phyloP scores from a whole-genome alignment of 2,797 vertebrate genomes.

The Urophycis tenuis region DNA sequence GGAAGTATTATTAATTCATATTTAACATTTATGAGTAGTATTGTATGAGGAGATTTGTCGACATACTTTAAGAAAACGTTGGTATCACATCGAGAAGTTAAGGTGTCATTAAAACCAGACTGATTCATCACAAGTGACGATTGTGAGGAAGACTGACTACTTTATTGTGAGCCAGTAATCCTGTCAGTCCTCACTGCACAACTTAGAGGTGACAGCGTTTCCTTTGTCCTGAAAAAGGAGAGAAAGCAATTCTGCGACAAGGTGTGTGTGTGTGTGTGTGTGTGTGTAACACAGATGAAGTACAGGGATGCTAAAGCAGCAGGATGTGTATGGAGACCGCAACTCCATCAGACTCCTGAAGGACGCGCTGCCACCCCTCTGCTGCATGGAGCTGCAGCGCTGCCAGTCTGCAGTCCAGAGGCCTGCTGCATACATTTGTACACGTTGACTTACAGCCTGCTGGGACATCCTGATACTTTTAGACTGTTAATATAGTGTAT shows the following conservation, averaged over 20 bases:
- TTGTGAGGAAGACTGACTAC: neutral
- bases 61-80: neutral
- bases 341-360: constrained; percentile 25
- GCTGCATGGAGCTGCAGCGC: too few species aligned
- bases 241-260: neutral
- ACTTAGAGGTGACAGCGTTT: neutral
- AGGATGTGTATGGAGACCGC: constrained; percentile 12
- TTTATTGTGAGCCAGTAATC: neutral
- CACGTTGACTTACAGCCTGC: neutral
- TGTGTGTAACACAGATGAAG: neutral
- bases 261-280: neutral
- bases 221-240: neutral
- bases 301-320: neutral
- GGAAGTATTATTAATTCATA: neutral
- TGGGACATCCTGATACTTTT: neutral
- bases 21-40: neutral
- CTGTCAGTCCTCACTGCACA: neutral
- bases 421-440: constrained; percentile 30
- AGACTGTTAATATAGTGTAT: neutral
- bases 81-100: too few species aligned
- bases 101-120: too few species aligned
- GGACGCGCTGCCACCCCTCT: constrained; percentile 23
- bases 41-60: neutral
- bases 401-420: too few species aligned
- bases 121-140: neutral